These are phyloP conservation scores for Helicolenus hilgendorfi DNA, from an alignment of 2,797 vertebrate genomes.

Conservation along the genomic window DNA sequence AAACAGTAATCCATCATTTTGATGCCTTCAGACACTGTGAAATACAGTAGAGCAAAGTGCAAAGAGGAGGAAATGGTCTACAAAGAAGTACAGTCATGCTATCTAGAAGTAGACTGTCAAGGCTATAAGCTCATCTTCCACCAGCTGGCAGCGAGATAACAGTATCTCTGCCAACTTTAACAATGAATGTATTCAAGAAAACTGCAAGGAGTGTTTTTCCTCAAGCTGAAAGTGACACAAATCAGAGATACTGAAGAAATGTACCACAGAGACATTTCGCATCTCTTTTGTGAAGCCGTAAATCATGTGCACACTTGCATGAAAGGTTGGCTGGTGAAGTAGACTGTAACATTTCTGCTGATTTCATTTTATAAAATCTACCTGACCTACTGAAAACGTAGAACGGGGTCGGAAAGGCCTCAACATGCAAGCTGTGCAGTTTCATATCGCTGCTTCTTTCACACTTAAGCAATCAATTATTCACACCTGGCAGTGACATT, in stretches of 20 bases:
- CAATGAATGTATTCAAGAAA: slow-evolving; percentile 70
- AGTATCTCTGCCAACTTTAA: slow-evolving; percentile 38
- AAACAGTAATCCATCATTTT: slow-evolving; percentile 17
- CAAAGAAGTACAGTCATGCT: slow-evolving; percentile 40
- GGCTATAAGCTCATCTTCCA: slow-evolving; percentile 35
- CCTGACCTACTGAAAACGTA: slow-evolving; percentile 46
- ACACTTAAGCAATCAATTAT: slow-evolving; percentile 75
- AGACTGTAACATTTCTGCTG: slow-evolving; percentile 19
- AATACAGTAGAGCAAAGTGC: slow-evolving; percentile 13
- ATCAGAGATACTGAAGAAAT: slow-evolving; percentile 34
- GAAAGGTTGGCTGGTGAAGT: slow-evolving; percentile 25
- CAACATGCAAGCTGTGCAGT: slow-evolving; percentile 64
- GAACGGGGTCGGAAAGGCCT: slow-evolving; percentile 10
- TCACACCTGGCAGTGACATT: slow-evolving; percentile 57
- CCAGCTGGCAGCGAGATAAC: slow-evolving; percentile 59
- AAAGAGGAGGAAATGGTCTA: slow-evolving; percentile 5
- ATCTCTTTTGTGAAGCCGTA: slow-evolving; percentile 10
- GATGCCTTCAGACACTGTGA: background rate
- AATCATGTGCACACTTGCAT: slow-evolving; percentile 1
- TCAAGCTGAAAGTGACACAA: slow-evolving; percentile 55
- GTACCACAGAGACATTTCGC: slow-evolving; percentile 11
- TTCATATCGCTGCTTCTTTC: slow-evolving; percentile 50
- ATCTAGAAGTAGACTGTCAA: slow-evolving; percentile 52
- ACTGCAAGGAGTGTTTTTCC: slow-evolving; percentile 26
- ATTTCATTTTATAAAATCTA: slow-evolving; percentile 37